Base-by-base conservation (phyloP, 2,113 vertebrate species). In the Eulemur macaco region DNA sequence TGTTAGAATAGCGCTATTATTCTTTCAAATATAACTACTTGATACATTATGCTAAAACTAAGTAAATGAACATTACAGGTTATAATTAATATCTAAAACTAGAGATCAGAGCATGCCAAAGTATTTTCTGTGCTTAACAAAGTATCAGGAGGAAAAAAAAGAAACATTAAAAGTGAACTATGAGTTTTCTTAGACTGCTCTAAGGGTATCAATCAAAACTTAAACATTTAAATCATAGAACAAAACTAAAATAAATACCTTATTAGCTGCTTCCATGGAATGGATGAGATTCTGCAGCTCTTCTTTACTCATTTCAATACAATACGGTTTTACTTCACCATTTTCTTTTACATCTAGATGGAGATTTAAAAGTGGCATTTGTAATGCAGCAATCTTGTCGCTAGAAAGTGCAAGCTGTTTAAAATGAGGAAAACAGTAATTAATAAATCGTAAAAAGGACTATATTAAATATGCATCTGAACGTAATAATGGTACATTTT, bases 231-330 rank as follows among this genome's bases (percentile, higher is more conserved):
- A 78, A 81, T 20, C 25, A 76, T 11, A 83, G 2, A 31, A 73
- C 31, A 47, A 52, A 91, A 71, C 84, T 50, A 76, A 80, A 69
- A 78, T 13, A 63, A 92, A 21, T 95, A 99, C 99, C 99, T 99
- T 99, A 98, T 99, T 99, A 89, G 99, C 99, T 0, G 99, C 99
- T 98, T 99, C 99, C 82, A 99, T 97, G 12, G 99, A 98, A 94
- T 95, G 99, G 97, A 99, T 99, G 89, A 99, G 99, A 56, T 97
- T 98, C 97, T 99, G 99, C 31, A 99, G 86, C 91, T 99, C 99
- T 90, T 99, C 99, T 97, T 99, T 99, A 98, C 98, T 99, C 99
- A 99, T 99, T 98, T 99, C 99, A 97, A 99, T 95, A 83, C 99
- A 99, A 96, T 99, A 60, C 0, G 99, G 98, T 25, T 98, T 99